A percentile compares a stretch with the other conserved stretches of the same genome.
Conservation (phyloP, 1,140 invertebrate species). For the Conus betulinus region DNA sequence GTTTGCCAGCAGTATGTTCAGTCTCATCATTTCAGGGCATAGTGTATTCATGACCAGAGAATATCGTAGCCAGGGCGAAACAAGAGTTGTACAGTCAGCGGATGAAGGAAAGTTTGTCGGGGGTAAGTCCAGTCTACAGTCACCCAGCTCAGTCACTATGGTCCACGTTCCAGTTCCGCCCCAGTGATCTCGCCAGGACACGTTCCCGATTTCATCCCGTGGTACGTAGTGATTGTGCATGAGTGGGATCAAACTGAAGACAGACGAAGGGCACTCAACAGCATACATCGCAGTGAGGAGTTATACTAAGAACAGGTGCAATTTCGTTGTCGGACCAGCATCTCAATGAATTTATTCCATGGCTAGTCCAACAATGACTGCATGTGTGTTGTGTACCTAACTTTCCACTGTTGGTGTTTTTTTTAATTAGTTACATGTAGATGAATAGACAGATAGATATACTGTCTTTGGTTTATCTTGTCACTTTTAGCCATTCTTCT, state of each 20-base stretch:
- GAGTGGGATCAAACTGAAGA: conserved; percentile 84
- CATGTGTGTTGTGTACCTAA: too few relatives aligned
- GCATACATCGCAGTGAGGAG: conserved; percentile 85
- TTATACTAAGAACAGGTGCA: conserved; percentile 87
- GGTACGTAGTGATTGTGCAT: conserved; percentile 61
- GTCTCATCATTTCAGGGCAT: too few relatives aligned
- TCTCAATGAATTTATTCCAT: too few relatives aligned
- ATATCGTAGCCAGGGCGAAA: conserved; percentile 43
- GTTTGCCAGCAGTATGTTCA: too few relatives aligned
- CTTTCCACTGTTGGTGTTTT: too few relatives aligned
- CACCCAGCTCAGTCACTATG: background rate
- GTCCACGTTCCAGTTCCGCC: conserved; percentile 4
- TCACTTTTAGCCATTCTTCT: too few relatives aligned
- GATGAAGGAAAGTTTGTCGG: conserved; percentile 52
- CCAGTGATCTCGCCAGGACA: conserved; percentile 5
- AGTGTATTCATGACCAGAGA: conserved; percentile 22
- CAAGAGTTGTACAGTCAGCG: conserved; percentile 51
- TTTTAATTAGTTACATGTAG: too few relatives aligned
- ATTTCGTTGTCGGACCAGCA: background rate
- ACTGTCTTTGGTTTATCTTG: too few relatives aligned
- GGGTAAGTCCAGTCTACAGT: conserved; percentile 38
- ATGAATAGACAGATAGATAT: too few relatives aligned
- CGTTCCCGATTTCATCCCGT: conserved; percentile 49
- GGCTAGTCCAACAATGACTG: too few relatives aligned
- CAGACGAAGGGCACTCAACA: conserved; percentile 83